Evolutionary conservation across 2,888 invertebrate genomes (phyloP), one percentile per base, ranked within the genome.

Genomic region (Patella caerulea): DNA sequence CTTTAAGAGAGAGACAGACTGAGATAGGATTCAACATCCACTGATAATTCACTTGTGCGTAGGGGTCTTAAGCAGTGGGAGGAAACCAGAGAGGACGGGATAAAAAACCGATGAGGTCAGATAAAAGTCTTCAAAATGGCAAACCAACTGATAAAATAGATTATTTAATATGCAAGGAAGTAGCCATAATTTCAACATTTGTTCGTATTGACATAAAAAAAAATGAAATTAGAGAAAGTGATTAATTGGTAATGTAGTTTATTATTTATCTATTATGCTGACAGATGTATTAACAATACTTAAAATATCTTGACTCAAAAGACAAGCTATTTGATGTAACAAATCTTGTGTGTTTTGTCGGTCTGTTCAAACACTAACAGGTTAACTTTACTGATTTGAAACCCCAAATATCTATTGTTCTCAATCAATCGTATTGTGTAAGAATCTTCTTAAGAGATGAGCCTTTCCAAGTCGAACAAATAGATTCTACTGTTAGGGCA

Each of bases 401-500:
- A 45, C 24, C 14, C 24, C 24, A 65, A 65, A 65, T 65, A 65
- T 65, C 65, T 65, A 65, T 65, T 65, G 65, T 65, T 24, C 24
- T 19, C 19, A 24, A 9, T 65, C 19, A 65, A 65, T 65, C 24
- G 65, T 11, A 75, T 75, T 75, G 75, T 70, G 19, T 53, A 70
- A 75, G 53, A 24, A 55, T 54, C 71, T 75, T 69, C 75, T 75
- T 70, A 54, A 71, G 75, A 75, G 75, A 71, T 70, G 70, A 71
- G 54, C 15, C 53, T 72, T 74, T 74, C 78, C 71, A 78, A 55
- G 55, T 71, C 73, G 73, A 74, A 75, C 78, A 81, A 81, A 81
- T 77, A 78, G 73, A 69, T 69, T 74, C 75, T 81, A 78, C 78
- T 78, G 77, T 81, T 81, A 74, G 52, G 76, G 76, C 78, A 81